Conservation (phyloP, 1,140 invertebrate genomes). For the Meloidogyne floridensis region DNA sequence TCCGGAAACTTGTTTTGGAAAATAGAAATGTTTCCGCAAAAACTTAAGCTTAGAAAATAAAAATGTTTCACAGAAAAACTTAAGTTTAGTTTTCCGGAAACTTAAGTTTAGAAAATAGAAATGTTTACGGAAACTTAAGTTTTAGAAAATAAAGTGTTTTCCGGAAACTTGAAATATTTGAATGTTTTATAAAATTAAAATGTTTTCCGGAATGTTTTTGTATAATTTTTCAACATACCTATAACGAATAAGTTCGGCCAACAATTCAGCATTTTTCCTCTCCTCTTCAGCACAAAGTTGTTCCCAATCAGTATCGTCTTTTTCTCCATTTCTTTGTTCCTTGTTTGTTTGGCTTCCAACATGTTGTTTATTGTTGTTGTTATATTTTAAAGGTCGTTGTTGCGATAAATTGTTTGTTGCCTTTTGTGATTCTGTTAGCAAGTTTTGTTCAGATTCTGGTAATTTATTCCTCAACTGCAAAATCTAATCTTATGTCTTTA, state of each 20-base stretch:
- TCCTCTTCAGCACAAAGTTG: constrained; percentile 31
- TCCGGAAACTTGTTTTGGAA: too few species aligned
- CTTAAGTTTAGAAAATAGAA: background rate
- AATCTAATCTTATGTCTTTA: background rate
- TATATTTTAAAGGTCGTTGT: background rate
- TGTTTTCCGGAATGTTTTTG: background rate
- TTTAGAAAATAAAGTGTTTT: background rate
- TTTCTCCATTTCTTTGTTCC: constrained; percentile 16
- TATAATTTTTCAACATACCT: constrained; percentile 12
- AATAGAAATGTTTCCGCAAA: background rate
- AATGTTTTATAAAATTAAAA: background rate
- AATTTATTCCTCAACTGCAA: constrained; percentile 25
- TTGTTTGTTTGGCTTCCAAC: background rate
- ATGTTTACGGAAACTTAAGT: background rate
- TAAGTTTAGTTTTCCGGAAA: background rate
- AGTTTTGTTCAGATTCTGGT: constrained; percentile 17
- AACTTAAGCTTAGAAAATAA: background rate
- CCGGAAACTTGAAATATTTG: background rate
- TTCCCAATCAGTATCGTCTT: background rate
- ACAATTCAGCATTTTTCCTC: constrained; percentile 20
- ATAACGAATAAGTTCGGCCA: constrained; percentile 40
- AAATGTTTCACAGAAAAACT: background rate
- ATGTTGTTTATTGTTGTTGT: background rate
- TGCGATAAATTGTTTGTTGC: constrained; percentile 21
- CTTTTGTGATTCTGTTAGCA: constrained; percentile 10